phyloP scores from a whole-genome alignment of 2,113 vertebrate species.

The Felis catus region DNA sequence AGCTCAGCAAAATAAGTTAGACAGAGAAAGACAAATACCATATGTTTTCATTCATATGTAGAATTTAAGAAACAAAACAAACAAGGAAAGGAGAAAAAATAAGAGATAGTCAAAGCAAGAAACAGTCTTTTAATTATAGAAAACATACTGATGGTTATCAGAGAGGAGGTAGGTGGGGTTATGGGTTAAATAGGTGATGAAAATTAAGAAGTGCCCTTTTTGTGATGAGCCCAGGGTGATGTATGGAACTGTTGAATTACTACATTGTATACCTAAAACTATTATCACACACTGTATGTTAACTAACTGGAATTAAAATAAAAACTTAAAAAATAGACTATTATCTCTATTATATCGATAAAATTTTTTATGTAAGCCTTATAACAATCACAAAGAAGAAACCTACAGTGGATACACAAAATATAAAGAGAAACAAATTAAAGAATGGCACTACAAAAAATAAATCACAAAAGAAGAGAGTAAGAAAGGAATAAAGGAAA shows the following conservation, averaged over 20 bases:
- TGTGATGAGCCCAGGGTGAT: not conserved
- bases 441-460: not conserved
- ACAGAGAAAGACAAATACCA: not conserved
- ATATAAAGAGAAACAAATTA: not conserved
- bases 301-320: not conserved
- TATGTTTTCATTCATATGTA: not conserved
- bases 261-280: not conserved
- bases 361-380: not conserved
- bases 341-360: not conserved
- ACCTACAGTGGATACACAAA: not conserved
- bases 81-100: not conserved
- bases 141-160: not conserved
- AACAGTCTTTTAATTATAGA: not conserved
- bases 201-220: not conserved
- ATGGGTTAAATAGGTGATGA: not conserved
- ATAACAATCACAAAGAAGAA: not conserved
- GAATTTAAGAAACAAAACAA: not conserved
- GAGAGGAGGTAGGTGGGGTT: not conserved
- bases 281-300: not conserved
- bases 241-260: not conserved
- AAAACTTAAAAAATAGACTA: not conserved
- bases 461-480: not conserved
- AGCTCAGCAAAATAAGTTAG: not conserved
- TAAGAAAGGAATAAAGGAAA: not conserved
- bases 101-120: not conserved